Conservation (phyloP, 1,140 invertebrate species). For the Pogonus chalceus region DNA sequence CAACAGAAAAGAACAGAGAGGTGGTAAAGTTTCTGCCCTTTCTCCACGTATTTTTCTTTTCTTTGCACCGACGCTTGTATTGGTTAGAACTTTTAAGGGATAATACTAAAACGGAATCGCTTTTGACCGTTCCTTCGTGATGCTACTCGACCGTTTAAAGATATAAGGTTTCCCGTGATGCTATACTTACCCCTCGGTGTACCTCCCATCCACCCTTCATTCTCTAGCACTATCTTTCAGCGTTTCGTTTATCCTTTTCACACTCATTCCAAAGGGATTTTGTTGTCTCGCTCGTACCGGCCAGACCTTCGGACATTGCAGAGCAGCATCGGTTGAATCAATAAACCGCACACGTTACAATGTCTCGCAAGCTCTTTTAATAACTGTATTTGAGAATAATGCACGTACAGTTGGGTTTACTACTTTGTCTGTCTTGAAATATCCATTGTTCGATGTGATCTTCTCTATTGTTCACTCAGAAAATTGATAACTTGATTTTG, state of each 20-base stretch:
- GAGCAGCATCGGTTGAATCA: neutral
- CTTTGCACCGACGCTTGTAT: conserved; percentile 18
- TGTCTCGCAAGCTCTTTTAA: neutral
- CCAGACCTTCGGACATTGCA: neutral
- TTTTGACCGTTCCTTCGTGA: conserved; percentile 21
- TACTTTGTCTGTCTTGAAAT: too few species aligned
- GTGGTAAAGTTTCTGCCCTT: neutral
- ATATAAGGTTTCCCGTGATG: neutral
- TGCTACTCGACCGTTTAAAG: conserved; percentile 8
- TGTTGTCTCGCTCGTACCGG: too few species aligned
- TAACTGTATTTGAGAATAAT: neutral
- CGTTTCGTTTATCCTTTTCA: too few species aligned
- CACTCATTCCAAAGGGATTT: too few species aligned
- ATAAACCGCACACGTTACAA: conserved; percentile 3
- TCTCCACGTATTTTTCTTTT: conserved; percentile 13
- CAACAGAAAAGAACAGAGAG: neutral
- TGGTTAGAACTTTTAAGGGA: conserved; percentile 21
- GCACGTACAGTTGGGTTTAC: too few species aligned
- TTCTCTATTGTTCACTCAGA: too few species aligned
- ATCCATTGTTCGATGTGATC: too few species aligned
- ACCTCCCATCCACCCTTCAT: neutral
- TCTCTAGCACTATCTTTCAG: neutral
- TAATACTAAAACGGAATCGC: conserved; percentile 23
- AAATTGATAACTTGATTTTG: too few species aligned
- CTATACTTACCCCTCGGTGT: neutral